These are phyloP conservation scores for Colinus virginianus DNA, from an alignment of 2,113 vertebrate species.

Conservation along the genomic window DNA sequence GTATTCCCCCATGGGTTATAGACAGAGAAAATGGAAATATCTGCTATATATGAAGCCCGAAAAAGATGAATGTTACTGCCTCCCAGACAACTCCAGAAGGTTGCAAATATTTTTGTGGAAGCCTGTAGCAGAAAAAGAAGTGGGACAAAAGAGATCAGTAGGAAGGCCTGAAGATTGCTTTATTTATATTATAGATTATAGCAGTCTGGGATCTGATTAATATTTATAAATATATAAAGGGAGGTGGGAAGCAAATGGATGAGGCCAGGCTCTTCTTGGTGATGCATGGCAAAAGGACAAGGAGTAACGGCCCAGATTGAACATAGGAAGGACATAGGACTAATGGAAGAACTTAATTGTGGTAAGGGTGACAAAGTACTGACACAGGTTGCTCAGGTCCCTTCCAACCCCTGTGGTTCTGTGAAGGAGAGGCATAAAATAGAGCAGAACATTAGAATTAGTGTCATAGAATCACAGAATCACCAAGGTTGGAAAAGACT, in stretches of 20 bases:
- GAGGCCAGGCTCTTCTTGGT: no score
- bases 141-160: background rate
- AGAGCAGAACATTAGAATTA: background rate
- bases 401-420: no score
- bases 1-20: background rate
- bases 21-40: background rate
- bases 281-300: no score
- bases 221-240: no score
- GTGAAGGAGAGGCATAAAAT: background rate
- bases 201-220: background rate
- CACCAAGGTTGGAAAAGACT: no score
- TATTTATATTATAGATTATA: background rate
- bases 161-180: background rate
- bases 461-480: no score
- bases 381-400: no score
- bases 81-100: background rate
- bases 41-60: background rate
- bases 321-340: no score
- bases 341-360: no score
- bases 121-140: background rate
- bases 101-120: background rate
- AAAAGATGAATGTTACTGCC: background rate
- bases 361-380: no score
- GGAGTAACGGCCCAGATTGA: no score
- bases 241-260: no score